A percentile compares a stretch with the other conserved stretches of the same genome.
These are phyloP conservation scores for Temnothorax unifasciatus DNA, from an alignment of 2,888 invertebrate genomes.

Conservation along the genomic window DNA sequence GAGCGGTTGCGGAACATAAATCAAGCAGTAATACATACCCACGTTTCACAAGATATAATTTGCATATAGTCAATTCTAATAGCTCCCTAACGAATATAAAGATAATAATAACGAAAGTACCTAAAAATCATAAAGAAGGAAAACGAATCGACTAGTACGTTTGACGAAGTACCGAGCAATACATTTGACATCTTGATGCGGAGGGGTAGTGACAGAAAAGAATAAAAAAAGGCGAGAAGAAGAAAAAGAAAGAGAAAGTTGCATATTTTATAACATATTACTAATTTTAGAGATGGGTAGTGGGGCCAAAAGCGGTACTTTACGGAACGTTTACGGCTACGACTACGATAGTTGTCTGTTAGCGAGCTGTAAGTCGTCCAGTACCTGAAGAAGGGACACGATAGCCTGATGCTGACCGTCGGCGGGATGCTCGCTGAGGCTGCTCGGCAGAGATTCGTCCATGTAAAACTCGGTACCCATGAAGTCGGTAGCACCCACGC, in stretches of 20 bases:
- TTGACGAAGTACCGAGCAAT: conserved; percentile 25
- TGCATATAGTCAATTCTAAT: conserved; percentile 58
- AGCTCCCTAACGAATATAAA: conserved; percentile 41
- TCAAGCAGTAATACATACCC: conserved; percentile 68
- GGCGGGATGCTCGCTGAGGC: conserved; percentile 91
- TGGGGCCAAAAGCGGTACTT: conserved; percentile 65
- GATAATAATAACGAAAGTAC: conserved; percentile 48
- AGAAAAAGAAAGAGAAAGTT: conserved; percentile 3
- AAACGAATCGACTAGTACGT: conserved; percentile 24
- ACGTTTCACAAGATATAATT: conserved; percentile 59
- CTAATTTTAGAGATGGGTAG: conserved; percentile 18
- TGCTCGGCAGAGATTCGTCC: conserved; percentile 95
- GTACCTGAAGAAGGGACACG: conserved; percentile 86
- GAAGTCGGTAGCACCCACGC: conserved; percentile 88
- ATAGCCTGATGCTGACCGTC: conserved; percentile 86
- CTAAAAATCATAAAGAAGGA: conserved; percentile 55
- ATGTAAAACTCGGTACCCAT: conserved; percentile 94
- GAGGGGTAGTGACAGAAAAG: not conserved
- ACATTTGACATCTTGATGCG: conserved; percentile 32
- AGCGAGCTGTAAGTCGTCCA: conserved; percentile 83
- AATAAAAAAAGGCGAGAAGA: conserved; percentile 14
- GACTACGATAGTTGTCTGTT: conserved; percentile 77
- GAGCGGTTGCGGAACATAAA: conserved; percentile 17
- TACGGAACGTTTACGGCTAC: conserved; percentile 81
- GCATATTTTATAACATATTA: conserved; percentile 17